phyloP scores from a whole-genome alignment of 2,113 vertebrate genomes.

The Orycteropus afer region DNA sequence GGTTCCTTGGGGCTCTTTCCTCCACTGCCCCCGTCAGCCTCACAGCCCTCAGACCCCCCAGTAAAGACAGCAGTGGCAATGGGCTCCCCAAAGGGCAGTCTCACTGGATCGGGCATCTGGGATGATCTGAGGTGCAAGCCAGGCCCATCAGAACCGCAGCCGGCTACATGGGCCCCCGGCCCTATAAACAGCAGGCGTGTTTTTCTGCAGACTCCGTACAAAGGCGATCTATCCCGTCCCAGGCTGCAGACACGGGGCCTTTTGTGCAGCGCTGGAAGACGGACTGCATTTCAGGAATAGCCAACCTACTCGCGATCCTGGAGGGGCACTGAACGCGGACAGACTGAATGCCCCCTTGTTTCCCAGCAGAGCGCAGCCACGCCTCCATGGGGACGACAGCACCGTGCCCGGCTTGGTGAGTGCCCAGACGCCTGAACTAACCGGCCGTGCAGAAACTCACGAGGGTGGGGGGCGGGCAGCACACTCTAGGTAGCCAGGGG shows the following conservation, averaged over 20 bases:
- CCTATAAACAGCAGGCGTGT: neutral
- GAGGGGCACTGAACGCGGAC: neutral
- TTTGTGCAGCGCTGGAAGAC: conserved; percentile 55
- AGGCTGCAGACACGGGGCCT: conserved; percentile 59
- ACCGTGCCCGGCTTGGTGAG: neutral
- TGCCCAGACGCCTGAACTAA: neutral
- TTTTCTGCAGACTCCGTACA: neutral
- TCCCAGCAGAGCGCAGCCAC: no score
- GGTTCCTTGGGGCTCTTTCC: neutral
- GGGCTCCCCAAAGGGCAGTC: neutral
- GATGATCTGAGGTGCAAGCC: neutral
- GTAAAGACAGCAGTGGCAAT: neutral
- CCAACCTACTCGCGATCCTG: conserved; percentile 55
- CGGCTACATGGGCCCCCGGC: neutral
- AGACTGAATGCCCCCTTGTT: conserved; percentile 63
- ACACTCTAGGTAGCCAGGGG: neutral
- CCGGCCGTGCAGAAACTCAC: neutral
- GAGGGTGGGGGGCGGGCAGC: neutral
- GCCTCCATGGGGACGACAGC: neutral
- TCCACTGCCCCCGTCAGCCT: fast-evolving
- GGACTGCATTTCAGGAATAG: conserved; percentile 69
- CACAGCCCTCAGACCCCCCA: fast-evolving
- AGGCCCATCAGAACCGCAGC: fast-evolving
- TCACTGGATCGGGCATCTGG: neutral
- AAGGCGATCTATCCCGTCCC: conserved; percentile 55